Evolutionary conservation across 2,888 invertebrate genomes (phyloP).

Genomic region (Drosophila infuscata): DNA sequence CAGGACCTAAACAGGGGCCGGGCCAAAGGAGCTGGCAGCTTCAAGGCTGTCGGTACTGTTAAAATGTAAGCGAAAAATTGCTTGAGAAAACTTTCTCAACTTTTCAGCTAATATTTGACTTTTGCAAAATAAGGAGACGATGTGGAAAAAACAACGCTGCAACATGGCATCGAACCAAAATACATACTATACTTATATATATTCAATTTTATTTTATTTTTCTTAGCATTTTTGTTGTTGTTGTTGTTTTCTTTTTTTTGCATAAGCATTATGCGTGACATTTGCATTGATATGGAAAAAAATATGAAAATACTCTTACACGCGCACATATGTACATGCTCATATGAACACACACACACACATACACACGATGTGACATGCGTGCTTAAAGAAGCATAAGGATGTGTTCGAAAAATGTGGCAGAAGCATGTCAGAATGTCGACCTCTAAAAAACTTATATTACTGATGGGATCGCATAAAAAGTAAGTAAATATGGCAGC

Average conservation of each 20-base stretch:
- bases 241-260: constrained; percentile 23
- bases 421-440: constrained; percentile 39
- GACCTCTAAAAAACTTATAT: constrained; percentile 35
- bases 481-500: constrained; percentile 52
- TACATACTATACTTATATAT: constrained; percentile 35
- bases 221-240: constrained; percentile 11
- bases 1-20: background rate
- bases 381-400: constrained; percentile 39
- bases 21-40: constrained; percentile 20
- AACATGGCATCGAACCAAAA: constrained; percentile 53
- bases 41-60: constrained; percentile 37
- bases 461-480: constrained; percentile 5
- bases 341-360: constrained; percentile 26
- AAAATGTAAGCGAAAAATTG: constrained; percentile 81
- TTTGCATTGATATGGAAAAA: constrained; percentile 67
- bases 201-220: constrained; percentile 46
- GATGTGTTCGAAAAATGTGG: constrained; percentile 23
- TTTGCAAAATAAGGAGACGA: constrained; percentile 78
- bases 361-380: constrained; percentile 12
- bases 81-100: constrained; percentile 82
- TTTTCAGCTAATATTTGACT: constrained; percentile 83
- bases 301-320: constrained; percentile 21
- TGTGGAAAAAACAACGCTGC: constrained; percentile 73
- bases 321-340: no score
- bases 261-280: constrained; percentile 73